Percentiles rank a stretch among this genome's conserved stretches.
Evolutionary conservation across 1,140 invertebrate genomes (phyloP).

Genomic region (Piezodorus guildinii): DNA sequence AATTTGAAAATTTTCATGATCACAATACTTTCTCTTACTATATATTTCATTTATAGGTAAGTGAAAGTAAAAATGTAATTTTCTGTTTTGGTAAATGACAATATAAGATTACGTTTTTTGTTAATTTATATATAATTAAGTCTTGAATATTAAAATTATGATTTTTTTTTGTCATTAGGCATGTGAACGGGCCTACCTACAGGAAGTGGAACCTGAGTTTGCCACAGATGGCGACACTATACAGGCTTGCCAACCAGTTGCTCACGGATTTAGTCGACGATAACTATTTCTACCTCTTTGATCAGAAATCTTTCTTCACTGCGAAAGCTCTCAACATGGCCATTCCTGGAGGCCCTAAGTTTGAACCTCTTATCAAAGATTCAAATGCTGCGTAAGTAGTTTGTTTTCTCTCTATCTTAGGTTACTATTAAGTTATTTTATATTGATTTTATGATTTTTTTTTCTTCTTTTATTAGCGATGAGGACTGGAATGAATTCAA

Average conservation of each 20-base stretch:
- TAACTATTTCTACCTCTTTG: conserved; percentile 99
- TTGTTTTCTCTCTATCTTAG: background rate
- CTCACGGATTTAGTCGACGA: conserved; percentile 96
- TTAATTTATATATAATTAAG: background rate
- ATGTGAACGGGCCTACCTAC: conserved; percentile 96
- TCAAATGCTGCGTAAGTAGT: conserved; percentile 63
- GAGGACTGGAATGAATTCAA: conserved; percentile 99
- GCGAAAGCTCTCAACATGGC: conserved; percentile 99
- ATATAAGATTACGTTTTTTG: no score
- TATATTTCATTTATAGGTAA: no score
- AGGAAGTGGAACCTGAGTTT: conserved; percentile 88
- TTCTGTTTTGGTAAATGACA: no score
- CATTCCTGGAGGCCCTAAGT: conserved; percentile 99
- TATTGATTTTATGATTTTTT: conserved; percentile 11
- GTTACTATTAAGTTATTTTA: background rate
- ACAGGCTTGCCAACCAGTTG: conserved; percentile 94
- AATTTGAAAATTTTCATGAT: no score
- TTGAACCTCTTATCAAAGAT: conserved; percentile 98
- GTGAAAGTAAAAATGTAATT: no score
- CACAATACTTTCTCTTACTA: no score
- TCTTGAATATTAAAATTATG: no score
- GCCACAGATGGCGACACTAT: conserved; percentile 95
- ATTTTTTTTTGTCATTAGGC: conserved; percentile 38
- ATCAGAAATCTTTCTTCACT: conserved; percentile 98
- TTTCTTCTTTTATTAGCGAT: conserved; percentile 50